Percentiles rank a stretch among this genome's conserved stretches.
These are phyloP conservation scores for Pandion haliaetus DNA, from an alignment of 2,113 vertebrate species.

Conservation along the genomic window DNA sequence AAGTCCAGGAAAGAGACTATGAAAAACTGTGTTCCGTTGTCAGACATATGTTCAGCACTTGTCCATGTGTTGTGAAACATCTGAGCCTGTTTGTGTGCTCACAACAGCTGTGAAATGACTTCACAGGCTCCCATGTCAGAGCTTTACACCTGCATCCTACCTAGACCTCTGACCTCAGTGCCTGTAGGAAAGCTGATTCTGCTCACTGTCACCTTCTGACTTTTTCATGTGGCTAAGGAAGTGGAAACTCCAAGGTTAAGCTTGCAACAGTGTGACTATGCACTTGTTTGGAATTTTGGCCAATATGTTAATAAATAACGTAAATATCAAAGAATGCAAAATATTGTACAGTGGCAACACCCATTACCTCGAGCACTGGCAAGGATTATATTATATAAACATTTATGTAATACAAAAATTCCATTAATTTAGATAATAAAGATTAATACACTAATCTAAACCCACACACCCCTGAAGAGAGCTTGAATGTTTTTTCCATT, in stretches of 20 bases:
- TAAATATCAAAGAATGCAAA: conserved; percentile 56
- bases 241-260: not conserved
- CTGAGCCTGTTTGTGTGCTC: not conserved
- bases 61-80: not conserved
- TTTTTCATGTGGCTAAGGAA: not conserved
- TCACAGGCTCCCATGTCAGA: not conserved
- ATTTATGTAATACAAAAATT: conserved; percentile 33
- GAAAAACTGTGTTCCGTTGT: not conserved
- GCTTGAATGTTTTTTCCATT: not conserved
- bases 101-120: not conserved
- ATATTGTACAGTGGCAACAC: conserved; percentile 7
- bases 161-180: not conserved
- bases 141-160: not conserved
- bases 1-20: not conserved
- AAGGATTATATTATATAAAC: conserved; percentile 40
- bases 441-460: conserved; percentile 44
- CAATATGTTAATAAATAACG: conserved; percentile 10
- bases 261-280: not conserved
- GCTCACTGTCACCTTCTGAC: not conserved
- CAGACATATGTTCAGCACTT: not conserved
- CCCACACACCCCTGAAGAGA: not conserved
- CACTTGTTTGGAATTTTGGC: conserved; percentile 25
- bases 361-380: conserved; percentile 59
- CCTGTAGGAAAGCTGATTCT: not conserved
- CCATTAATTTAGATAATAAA: conserved; percentile 57